Evolutionary conservation across 1,140 invertebrate genomes (phyloP).

Genomic region (Lepidurus arcticus): DNA sequence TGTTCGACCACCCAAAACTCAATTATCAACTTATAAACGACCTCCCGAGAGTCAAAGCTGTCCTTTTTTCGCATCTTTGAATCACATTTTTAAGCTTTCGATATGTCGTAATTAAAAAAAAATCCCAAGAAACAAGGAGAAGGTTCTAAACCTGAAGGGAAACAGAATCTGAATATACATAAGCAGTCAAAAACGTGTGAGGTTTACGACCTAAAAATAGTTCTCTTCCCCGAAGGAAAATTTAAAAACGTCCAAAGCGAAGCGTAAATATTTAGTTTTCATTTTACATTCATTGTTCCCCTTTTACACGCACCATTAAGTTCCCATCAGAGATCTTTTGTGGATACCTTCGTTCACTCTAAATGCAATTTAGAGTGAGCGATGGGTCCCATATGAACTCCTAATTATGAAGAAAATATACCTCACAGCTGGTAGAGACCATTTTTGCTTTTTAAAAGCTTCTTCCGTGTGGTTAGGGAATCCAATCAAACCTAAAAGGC

Average conservation of each 20-base stretch:
- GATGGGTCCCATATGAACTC: background rate
- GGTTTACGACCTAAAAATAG: background rate
- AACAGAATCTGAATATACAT: too few species aligned
- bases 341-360: background rate
- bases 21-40: background rate
- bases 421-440: background rate
- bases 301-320: slow-evolving; percentile 9
- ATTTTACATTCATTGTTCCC: slow-evolving; percentile 3
- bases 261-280: slow-evolving; percentile 9
- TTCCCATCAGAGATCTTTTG: slow-evolving; percentile 2
- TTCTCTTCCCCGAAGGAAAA: background rate
- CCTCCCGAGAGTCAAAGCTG: background rate
- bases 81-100: background rate
- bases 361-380: background rate
- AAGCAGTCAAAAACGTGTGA: background rate
- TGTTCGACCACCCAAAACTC: background rate
- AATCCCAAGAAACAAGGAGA: background rate
- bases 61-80: slow-evolving; percentile 1
- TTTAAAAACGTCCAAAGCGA: background rate
- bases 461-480: background rate
- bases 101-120: background rate
- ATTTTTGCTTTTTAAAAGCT: background rate
- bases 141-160: too few species aligned
- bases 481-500: background rate
- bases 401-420: background rate